These are phyloP conservation scores for Dascillus cervinus DNA, from an alignment of 2,888 invertebrate species.

Conservation along the genomic window DNA sequence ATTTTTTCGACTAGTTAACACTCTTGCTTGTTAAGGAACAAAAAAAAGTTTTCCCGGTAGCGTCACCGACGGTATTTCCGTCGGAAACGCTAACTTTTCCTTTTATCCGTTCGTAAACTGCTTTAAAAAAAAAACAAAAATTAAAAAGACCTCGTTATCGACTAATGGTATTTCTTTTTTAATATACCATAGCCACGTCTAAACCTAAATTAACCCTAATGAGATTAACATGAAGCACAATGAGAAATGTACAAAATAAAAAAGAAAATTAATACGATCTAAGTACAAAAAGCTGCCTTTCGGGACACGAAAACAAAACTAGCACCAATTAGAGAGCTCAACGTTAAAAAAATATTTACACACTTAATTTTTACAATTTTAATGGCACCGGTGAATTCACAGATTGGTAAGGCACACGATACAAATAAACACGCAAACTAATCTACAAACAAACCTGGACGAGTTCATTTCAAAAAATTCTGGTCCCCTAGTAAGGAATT, in stretches of 20 bases:
- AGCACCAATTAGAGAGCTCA: conserved; percentile 14
- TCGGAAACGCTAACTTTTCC: no score
- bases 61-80: no score
- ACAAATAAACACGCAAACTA: neutral
- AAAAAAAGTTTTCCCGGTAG: no score
- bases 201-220: neutral
- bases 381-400: neutral
- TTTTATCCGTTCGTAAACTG: no score
- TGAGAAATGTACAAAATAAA: neutral
- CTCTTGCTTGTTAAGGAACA: conserved; percentile 21
- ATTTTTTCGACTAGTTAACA: conserved; percentile 29
- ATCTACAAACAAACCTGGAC: neutral
- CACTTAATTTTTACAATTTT: no score
- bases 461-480: neutral
- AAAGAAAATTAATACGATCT: neutral
- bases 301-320: conserved; percentile 9
- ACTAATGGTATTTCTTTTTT: conserved; percentile 38
- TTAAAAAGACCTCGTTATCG: conserved; percentile 30
- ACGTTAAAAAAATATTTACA: no score
- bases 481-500: no score
- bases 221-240: neutral
- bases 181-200: conserved; percentile 23
- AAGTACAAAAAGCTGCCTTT: conserved; percentile 12
- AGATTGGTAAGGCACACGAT: neutral
- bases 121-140: conserved; percentile 19